These are phyloP conservation scores for Origma solitaria DNA, from an alignment of 2,113 vertebrate species.

Conservation along the genomic window DNA sequence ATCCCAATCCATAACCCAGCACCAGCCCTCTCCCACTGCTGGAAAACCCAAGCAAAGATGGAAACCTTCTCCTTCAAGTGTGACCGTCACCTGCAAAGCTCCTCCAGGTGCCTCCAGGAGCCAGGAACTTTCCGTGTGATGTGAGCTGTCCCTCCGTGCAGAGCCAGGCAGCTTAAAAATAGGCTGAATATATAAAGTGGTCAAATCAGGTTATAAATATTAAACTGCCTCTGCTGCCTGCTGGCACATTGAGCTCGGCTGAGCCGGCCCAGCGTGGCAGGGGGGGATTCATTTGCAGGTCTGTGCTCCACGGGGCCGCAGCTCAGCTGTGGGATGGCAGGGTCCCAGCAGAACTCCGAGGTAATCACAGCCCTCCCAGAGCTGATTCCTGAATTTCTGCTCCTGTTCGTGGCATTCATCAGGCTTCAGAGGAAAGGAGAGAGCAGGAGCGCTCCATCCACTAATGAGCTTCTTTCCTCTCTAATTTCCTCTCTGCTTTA, in stretches of 20 bases:
- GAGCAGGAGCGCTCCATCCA: neutral
- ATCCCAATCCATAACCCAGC: neutral
- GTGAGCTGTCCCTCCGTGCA: neutral
- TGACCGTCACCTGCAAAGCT: neutral
- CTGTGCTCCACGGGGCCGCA: neutral
- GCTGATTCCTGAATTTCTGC: neutral
- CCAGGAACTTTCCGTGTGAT: neutral
- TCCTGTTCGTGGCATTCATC: neutral
- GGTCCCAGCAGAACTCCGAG: neutral
- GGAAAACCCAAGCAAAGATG: neutral
- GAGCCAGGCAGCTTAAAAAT: neutral
- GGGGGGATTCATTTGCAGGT: neutral
- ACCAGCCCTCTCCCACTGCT: neutral
- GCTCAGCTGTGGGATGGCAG: neutral
- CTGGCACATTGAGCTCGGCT: neutral
- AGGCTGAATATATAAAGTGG: neutral
- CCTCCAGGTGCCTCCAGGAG: neutral
- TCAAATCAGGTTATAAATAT: conserved; percentile 17
- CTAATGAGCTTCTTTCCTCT: conserved; percentile 2
- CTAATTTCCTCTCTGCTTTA: neutral
- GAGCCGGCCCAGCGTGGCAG: neutral
- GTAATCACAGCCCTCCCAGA: neutral
- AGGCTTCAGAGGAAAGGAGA: neutral
- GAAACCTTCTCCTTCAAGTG: neutral
- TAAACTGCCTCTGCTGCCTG: neutral